phyloP scores from a whole-genome alignment of 2,797 vertebrate species.

The Philypnodon macrostomus region DNA sequence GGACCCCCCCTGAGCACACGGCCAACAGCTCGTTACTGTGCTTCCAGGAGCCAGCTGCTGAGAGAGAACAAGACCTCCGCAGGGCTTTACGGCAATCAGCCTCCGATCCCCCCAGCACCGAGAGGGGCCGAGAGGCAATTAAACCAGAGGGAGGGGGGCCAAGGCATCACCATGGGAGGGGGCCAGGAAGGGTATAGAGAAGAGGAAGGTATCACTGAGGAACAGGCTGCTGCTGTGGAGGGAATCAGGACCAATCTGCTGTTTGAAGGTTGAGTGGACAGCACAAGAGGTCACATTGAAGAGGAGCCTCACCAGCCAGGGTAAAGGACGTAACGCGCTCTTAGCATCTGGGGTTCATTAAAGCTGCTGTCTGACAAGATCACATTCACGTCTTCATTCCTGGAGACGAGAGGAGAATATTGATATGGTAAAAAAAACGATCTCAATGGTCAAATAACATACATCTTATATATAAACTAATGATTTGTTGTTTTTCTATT shows the following conservation, averaged over 20 bases:
- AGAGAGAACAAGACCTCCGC: constrained; percentile 62
- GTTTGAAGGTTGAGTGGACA: constrained; percentile 33
- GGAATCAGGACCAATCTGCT: constrained; percentile 40
- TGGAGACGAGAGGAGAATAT: constrained; percentile 40
- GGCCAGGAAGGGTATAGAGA: constrained; percentile 12
- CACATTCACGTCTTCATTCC: constrained; percentile 89
- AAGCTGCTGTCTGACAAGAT: constrained; percentile 90
- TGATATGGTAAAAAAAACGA: too few species aligned
- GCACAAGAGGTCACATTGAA: constrained; percentile 17
- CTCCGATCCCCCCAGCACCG: constrained; percentile 41
- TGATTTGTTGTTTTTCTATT: too few species aligned
- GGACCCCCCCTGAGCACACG: constrained; percentile 56
- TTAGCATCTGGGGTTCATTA: constrained; percentile 86
- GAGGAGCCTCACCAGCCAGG: constrained; percentile 89
- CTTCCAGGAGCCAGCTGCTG: constrained; percentile 62
- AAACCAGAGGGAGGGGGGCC: constrained; percentile 40
- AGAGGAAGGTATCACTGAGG: constrained; percentile 7
- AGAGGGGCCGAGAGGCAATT: constrained; percentile 52
- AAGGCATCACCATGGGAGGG: too few species aligned
- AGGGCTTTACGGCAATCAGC: constrained; percentile 67
- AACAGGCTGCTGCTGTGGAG: too few species aligned
- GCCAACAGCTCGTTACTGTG: constrained; percentile 68
- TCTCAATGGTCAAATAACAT: background rate
- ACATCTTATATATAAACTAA: too few species aligned
- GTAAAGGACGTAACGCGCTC: constrained; percentile 89